phyloP scores from a whole-genome alignment of 1,140 invertebrate species.

The Cydia pomonella region DNA sequence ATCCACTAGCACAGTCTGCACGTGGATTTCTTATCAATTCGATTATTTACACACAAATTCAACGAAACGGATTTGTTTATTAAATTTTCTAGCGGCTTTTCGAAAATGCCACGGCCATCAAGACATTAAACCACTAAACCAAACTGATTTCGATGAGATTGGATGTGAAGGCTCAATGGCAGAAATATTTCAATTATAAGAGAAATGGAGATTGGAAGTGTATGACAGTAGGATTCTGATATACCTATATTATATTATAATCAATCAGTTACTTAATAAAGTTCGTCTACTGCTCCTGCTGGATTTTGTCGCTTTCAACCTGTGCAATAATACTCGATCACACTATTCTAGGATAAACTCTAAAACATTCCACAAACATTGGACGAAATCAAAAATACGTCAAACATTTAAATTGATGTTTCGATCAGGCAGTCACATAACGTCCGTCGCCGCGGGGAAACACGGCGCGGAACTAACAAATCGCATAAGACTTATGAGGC shows the following conservation, averaged over 20 bases:
- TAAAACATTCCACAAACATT: not conserved
- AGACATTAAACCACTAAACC: not conserved
- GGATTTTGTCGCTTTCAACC: not conserved
- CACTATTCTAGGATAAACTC: not conserved
- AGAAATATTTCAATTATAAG: not conserved
- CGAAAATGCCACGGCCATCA: not conserved
- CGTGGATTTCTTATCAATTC: slow-evolving; percentile 20
- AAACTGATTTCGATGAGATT: too few species aligned
- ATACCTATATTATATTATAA: too few species aligned
- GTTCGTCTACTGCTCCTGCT: not conserved
- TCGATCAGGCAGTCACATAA: slow-evolving; percentile 25
- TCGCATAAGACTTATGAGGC: slow-evolving; percentile 15
- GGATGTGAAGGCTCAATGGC: too few species aligned
- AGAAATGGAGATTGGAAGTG: not conserved
- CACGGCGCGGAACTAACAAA: slow-evolving; percentile 22
- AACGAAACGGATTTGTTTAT: not conserved
- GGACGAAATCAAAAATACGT: not conserved
- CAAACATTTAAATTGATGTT: slow-evolving; percentile 21
- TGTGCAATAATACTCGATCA: not conserved
- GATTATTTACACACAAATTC: slow-evolving; percentile 19
- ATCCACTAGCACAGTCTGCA: slow-evolving; percentile 1
- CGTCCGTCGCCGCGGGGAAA: slow-evolving; percentile 18
- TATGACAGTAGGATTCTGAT: not conserved
- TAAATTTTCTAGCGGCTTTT: not conserved
- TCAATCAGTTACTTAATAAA: not conserved